Evolutionary conservation across 2,888 invertebrate species (phyloP).

Genomic region (Pristionchus exspectatus): DNA sequence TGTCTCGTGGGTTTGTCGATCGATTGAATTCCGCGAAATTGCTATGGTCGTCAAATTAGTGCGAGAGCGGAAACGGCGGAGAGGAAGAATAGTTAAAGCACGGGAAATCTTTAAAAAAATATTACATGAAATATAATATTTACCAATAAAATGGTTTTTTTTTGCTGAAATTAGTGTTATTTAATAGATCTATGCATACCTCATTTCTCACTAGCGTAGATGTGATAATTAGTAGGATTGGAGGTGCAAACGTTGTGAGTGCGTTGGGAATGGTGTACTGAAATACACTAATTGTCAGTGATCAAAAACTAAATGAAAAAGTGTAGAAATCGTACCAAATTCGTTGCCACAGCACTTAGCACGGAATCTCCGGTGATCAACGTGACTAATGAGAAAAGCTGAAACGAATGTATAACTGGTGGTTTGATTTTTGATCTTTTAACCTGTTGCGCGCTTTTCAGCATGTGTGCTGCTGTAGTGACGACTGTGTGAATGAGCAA

Average conservation of each 20-base stretch:
- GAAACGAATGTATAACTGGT: neutral
- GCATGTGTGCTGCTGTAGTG: neutral
- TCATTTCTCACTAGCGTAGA: neutral
- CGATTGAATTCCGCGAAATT: neutral
- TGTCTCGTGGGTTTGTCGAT: neutral
- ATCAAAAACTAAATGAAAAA: neutral
- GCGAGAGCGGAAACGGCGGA: no score
- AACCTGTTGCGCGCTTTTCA: neutral
- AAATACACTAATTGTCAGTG: neutral
- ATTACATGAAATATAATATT: no score
- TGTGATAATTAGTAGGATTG: neutral
- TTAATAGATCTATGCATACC: neutral
- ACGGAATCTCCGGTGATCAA: neutral
- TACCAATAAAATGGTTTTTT: no score
- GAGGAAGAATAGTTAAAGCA: no score
- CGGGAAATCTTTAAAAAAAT: no score
- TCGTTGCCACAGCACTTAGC: neutral
- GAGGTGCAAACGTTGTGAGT: neutral
- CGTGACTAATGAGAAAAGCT: neutral
- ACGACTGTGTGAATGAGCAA: neutral
- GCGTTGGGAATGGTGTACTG: neutral
- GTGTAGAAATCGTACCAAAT: neutral
- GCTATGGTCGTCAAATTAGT: neutral
- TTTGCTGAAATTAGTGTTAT: no score
- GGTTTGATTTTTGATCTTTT: neutral